Percentiles rank a stretch among this genome's conserved stretches.
Evolutionary conservation across 2,797 vertebrate species (phyloP).

Genomic region (Eulemur mongoz): DNA sequence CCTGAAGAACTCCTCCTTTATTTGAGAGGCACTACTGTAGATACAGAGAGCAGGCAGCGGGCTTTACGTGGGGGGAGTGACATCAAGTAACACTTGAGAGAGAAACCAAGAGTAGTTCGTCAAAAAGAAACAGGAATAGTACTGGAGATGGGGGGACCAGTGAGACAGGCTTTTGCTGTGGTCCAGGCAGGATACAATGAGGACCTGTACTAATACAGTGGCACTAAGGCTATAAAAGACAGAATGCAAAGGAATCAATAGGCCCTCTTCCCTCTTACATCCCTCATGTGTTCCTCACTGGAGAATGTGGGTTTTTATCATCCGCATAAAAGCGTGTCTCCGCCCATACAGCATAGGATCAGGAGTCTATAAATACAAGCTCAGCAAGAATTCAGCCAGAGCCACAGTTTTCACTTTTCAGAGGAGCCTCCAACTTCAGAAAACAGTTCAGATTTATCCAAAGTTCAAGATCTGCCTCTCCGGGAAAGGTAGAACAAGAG

Average conservation of each 20-base stretch:
- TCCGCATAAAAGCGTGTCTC: conserved; percentile 11
- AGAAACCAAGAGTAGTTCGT: background rate
- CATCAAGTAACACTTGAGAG: background rate
- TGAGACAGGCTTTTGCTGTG: background rate
- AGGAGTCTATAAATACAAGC: conserved; percentile 53
- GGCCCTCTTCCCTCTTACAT: background rate
- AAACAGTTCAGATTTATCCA: conserved; percentile 6
- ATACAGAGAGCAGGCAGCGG: background rate
- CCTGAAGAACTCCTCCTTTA: background rate
- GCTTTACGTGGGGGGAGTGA: background rate
- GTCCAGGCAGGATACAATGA: background rate
- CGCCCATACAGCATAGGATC: conserved; percentile 32
- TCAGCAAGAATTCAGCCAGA: background rate
- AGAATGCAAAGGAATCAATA: background rate
- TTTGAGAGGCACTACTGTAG: background rate
- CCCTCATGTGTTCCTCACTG: background rate
- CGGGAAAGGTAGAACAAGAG: background rate
- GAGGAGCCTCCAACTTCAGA: conserved; percentile 1
- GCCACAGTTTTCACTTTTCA: background rate
- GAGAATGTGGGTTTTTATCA: conserved; percentile 14
- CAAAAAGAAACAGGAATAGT: background rate
- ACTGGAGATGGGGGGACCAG: background rate
- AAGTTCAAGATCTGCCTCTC: conserved; percentile 36
- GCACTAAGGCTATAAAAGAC: background rate
- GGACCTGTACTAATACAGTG: background rate